These are phyloP conservation scores for Polymixis flavicincta DNA, from an alignment of 2,888 invertebrate species.

Conservation along the genomic window DNA sequence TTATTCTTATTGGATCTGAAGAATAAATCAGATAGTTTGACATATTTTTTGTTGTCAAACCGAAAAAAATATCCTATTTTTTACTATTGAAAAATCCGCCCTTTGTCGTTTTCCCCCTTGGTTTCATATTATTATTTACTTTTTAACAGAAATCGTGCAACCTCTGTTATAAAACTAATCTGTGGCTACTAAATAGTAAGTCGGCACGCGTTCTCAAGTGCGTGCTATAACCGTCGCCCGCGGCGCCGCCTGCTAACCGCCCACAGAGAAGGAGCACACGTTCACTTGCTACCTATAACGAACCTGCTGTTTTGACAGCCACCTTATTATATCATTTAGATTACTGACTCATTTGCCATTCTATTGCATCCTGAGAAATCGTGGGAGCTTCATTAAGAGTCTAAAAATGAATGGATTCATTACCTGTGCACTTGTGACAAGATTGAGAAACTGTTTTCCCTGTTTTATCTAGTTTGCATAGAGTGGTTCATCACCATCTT, in stretches of 20 bases:
- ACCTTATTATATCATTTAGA: background rate
- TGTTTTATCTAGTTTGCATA: background rate
- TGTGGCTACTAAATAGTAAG: conserved; percentile 69
- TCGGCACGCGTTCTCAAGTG: conserved; percentile 69
- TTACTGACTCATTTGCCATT: background rate
- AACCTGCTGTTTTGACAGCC: conserved; percentile 4
- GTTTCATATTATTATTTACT: background rate
- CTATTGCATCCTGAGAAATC: background rate
- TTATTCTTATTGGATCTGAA: no score
- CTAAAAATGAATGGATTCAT: background rate
- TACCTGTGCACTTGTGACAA: background rate
- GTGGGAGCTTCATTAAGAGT: background rate
- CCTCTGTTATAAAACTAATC: conserved; percentile 47
- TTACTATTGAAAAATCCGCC: no score
- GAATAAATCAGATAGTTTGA: no score
- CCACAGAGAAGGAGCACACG: conserved; percentile 9
- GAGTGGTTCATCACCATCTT: background rate
- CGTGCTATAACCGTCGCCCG: conserved; percentile 66
- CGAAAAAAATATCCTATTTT: no score
- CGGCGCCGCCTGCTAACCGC: conserved; percentile 67
- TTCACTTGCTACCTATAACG: conserved; percentile 8
- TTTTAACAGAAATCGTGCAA: no score
- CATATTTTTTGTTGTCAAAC: no score
- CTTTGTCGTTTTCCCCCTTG: background rate
- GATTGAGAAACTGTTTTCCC: background rate